Base-by-base conservation (phyloP, 2,797 vertebrate genomes). In the Pachyuromys duprasi region DNA sequence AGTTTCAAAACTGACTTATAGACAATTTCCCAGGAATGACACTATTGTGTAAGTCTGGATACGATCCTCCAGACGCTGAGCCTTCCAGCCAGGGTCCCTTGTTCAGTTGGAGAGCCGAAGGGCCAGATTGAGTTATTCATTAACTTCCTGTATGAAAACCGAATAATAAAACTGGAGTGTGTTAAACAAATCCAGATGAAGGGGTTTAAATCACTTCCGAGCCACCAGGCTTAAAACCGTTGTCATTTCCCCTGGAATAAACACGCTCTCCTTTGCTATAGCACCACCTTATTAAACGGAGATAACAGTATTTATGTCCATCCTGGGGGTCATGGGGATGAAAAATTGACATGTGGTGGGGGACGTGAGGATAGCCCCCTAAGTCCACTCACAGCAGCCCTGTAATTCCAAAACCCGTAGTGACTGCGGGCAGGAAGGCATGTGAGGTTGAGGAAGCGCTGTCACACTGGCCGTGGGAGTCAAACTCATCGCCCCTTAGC, bases 111-210 rank as follows among this genome's bases (percentile, higher is more conserved):
- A 60, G 5, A 67, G 91, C 76, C 11, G 33, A 2, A 90, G 78
- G 90, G 96, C 67, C 95, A 39, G 90, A 80, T 69, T 24, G 63
- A 89, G 97, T 97, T 97, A 98, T 70, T 96, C 97, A 98, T 98
- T 98, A 98, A 97, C 97, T 97, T 94, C 81, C 92, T 33, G 74
- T 69, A 86, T 69, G 95, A 94, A 97, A 94, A 92, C 70, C 22
- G 22, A 93, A 93, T 92, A 90, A 97, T 98, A 96, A 97, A 97
- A 94, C 87, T 87, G 81, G 91, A 97, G 96, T 93, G 97, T 93
- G 97, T 91, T 96, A 93, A 95, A 93, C 94, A 95, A 93, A 90
- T 90, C 97, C 96, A 96, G 94, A 97, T 89, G 96, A 97, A 80
- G 95, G 60, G 84, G 78, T 86, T 94, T 96, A 96, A 97, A 94